Evolutionary conservation across 1,140 invertebrate species (phyloP).

Genomic region (Cyrtorhinus lividipennis): DNA sequence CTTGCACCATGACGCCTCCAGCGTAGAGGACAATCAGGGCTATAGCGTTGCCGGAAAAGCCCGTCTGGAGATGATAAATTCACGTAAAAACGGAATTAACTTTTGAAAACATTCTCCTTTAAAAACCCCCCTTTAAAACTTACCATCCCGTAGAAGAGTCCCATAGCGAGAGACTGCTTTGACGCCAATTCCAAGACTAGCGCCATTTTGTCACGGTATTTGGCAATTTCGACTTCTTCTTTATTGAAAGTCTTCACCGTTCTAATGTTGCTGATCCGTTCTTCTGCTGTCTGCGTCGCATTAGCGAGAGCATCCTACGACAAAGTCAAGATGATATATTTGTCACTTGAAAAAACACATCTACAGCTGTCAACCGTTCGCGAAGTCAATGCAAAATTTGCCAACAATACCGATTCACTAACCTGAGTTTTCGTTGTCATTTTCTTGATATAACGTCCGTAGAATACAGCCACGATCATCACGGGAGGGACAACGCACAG

Average conservation of each 20-base stretch:
- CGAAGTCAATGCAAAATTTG: neutral
- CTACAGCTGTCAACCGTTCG: slow-evolving; percentile 7
- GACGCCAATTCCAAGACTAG: slow-evolving; percentile 65
- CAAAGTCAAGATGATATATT: slow-evolving; percentile 11
- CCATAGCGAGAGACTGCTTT: slow-evolving; percentile 73
- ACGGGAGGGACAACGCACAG: slow-evolving; percentile 78
- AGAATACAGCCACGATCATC: slow-evolving; percentile 68
- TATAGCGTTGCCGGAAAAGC: slow-evolving; percentile 82
- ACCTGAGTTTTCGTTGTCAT: slow-evolving; percentile 63
- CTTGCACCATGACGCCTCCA: slow-evolving; percentile 75
- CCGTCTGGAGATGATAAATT: slow-evolving; percentile 47
- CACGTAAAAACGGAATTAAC: neutral
- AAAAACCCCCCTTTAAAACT: slow-evolving; percentile 23
- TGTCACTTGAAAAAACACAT: too few relatives aligned
- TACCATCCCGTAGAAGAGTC: slow-evolving; percentile 84
- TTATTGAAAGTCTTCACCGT: slow-evolving; percentile 88
- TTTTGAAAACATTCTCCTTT: neutral
- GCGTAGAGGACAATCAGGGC: slow-evolving; percentile 87
- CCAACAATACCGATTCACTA: slow-evolving; percentile 12
- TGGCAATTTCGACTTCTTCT: slow-evolving; percentile 58
- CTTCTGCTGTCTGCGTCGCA: slow-evolving; percentile 77
- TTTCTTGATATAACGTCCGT: slow-evolving; percentile 72
- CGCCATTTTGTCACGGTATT: slow-evolving; percentile 54
- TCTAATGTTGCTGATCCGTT: slow-evolving; percentile 82
- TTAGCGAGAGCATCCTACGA: slow-evolving; percentile 63